These are phyloP conservation scores for Apamea crenata DNA, from an alignment of 2,888 invertebrate species.

Conservation along the genomic window DNA sequence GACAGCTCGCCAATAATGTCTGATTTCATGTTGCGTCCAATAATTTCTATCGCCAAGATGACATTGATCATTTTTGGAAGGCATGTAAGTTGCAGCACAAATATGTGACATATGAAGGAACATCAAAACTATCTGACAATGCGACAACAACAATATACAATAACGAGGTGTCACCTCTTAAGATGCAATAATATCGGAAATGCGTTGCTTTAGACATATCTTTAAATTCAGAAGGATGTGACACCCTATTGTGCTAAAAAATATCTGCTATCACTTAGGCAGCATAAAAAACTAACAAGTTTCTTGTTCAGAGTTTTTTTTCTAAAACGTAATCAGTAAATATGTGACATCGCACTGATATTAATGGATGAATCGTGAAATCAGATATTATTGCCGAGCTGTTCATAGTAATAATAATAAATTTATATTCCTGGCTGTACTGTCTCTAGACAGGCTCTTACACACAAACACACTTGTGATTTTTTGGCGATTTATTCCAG, in stretches of 20 bases:
- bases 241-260: background rate
- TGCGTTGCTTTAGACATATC: background rate
- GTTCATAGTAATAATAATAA: background rate
- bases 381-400: no score
- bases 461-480: no score
- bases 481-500: no score
- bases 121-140: background rate
- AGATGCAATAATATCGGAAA: background rate
- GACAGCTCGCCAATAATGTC: background rate
- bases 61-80: background rate
- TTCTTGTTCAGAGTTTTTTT: no score
- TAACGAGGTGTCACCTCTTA: background rate
- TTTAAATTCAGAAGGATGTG: background rate
- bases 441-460: no score
- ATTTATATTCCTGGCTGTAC: background rate
- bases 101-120: background rate
- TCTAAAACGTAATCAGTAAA: background rate
- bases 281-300: no score
- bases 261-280: no score
- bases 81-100: no score
- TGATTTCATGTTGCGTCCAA: background rate
- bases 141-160: background rate
- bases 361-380: no score
- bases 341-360: background rate
- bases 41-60: no score